phyloP scores from a whole-genome alignment of 2,113 vertebrate species.

The Albula glossodonta region DNA sequence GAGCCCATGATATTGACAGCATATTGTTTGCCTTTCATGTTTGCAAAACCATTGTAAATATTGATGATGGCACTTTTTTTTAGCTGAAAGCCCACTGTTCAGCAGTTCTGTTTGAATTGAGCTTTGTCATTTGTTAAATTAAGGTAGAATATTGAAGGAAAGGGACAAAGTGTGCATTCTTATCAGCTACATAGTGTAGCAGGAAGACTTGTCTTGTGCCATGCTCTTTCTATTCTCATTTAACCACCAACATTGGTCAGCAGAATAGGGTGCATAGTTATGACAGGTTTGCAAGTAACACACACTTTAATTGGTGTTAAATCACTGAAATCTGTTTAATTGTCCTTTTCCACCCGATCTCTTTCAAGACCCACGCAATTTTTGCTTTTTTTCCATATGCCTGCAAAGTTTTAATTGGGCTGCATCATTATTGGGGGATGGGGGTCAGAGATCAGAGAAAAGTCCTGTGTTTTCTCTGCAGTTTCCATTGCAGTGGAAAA shows the following conservation, averaged over 20 bases:
- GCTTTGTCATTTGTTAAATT: background rate
- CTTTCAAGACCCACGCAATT: background rate
- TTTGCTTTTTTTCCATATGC: background rate
- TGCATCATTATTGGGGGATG: background rate
- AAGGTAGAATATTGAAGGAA: background rate
- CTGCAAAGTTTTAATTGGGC: background rate
- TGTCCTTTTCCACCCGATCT: background rate
- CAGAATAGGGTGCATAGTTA: background rate
- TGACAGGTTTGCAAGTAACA: background rate
- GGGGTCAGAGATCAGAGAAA: background rate
- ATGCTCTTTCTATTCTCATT: background rate
- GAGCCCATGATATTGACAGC: too few relatives aligned
- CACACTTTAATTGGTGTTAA: background rate
- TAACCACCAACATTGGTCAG: background rate
- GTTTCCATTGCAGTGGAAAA: background rate
- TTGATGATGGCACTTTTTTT: background rate
- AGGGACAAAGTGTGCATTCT: background rate
- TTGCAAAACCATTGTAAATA: background rate
- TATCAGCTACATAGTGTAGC: background rate
- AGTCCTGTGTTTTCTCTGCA: background rate
- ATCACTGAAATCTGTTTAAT: background rate
- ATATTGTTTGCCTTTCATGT: too few relatives aligned
- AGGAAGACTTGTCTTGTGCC: background rate
- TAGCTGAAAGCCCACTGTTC: background rate
- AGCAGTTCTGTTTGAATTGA: background rate